Conservation (phyloP, 2,888 invertebrate genomes). For the Aproaerema taeniolella region DNA sequence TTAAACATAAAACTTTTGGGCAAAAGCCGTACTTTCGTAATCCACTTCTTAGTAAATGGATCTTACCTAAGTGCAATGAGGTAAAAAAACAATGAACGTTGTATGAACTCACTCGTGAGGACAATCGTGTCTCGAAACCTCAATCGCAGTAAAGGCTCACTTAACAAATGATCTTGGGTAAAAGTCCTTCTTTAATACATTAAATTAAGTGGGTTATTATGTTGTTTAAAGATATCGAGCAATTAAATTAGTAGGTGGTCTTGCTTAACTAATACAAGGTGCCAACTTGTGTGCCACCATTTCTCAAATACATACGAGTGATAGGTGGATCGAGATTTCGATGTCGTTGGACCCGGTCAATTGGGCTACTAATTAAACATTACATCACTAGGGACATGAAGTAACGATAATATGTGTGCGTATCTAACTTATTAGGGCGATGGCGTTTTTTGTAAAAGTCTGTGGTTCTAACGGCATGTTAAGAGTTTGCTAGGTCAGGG, state of each 20-base stretch:
- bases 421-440: no score
- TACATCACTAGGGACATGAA: conserved; percentile 38
- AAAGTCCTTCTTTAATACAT: neutral
- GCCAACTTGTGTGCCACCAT: conserved; percentile 20
- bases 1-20: no score
- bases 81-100: conserved; percentile 6
- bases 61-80: conserved; percentile 9
- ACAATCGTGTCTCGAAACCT: conserved; percentile 8
- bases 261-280: conserved; percentile 8
- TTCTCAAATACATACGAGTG: conserved; percentile 27
- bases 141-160: neutral
- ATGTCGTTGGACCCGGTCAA: conserved; percentile 33
- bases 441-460: no score
- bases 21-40: conserved; percentile 11
- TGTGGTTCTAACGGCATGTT: neutral
- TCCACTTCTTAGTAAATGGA: conserved; percentile 7
- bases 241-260: conserved; percentile 3
- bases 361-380: conserved; percentile 34
- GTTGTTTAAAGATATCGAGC: conserved; percentile 1
- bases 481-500: neutral
- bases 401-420: conserved; percentile 31
- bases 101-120: neutral
- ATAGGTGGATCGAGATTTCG: conserved; percentile 35
- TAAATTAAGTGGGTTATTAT: neutral
- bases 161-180: neutral